These are phyloP conservation scores for Lasioglossum pauxillum DNA, from an alignment of 2,888 invertebrate species.

Conservation along the genomic window DNA sequence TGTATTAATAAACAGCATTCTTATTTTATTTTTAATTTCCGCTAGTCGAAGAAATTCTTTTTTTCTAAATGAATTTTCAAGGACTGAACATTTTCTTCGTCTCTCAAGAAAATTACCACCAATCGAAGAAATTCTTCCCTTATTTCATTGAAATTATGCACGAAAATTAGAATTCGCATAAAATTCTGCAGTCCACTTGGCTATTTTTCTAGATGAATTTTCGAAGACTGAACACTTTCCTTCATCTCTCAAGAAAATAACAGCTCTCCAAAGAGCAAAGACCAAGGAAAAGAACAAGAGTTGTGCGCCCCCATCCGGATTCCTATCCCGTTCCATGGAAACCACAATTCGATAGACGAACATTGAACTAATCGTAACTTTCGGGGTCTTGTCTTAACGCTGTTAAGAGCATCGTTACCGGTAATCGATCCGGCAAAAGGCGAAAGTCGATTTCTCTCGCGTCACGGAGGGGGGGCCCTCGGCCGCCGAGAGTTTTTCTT, in stretches of 20 bases:
- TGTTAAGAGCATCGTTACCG: constrained; percentile 61
- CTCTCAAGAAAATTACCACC: not conserved
- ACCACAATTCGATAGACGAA: constrained; percentile 13
- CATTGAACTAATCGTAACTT: constrained; percentile 33
- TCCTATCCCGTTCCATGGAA: not conserved
- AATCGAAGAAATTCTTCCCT: not conserved
- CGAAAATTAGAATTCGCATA: not conserved
- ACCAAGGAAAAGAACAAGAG: not conserved
- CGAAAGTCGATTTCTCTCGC: constrained; percentile 57
- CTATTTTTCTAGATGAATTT: not conserved
- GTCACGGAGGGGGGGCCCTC: not conserved
- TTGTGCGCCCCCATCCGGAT: not conserved
- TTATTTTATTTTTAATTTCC: too few species aligned
- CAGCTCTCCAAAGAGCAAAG: not conserved
- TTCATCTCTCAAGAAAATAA: not conserved
- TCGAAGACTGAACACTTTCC: not conserved
- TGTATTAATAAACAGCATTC: too few species aligned
- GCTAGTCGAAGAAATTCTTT: too few species aligned
- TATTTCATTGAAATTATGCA: not conserved
- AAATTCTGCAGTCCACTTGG: not conserved
- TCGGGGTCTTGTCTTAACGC: constrained; percentile 53
- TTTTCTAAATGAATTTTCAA: too few species aligned
- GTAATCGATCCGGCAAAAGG: constrained; percentile 60
- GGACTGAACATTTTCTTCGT: too few species aligned
- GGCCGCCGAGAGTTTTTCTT: constrained; percentile 71